These are phyloP conservation scores for Datnioides undecimradiatus DNA, from an alignment of 2,113 vertebrate genomes.

Conservation along the genomic window DNA sequence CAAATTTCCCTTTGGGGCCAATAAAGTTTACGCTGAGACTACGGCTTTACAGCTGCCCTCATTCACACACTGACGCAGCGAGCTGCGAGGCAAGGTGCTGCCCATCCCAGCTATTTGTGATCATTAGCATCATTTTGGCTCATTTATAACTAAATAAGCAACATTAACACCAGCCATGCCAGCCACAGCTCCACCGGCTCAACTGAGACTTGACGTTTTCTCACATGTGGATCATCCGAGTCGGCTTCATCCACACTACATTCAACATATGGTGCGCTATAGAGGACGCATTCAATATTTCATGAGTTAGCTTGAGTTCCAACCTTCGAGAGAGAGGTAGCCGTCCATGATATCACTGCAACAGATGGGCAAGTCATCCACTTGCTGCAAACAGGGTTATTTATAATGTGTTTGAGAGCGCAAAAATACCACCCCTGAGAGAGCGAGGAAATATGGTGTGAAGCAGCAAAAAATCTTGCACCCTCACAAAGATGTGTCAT, in stretches of 20 bases:
- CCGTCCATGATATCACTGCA: slow-evolving; percentile 67
- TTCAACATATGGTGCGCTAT: slow-evolving; percentile 39
- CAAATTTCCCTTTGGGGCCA: too few species aligned
- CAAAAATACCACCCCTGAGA: slow-evolving; percentile 67
- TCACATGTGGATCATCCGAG: background rate
- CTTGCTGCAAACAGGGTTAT: slow-evolving; percentile 75
- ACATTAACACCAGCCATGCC: background rate
- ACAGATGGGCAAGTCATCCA: slow-evolving; percentile 81
- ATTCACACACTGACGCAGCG: too few species aligned
- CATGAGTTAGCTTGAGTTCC: slow-evolving; percentile 40
- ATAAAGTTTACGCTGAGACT: too few species aligned
- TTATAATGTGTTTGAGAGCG: slow-evolving; percentile 78
- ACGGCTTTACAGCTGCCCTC: too few species aligned
- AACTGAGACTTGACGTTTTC: background rate
- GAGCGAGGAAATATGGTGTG: slow-evolving; percentile 68
- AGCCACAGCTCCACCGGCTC: background rate
- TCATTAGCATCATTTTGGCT: background rate
- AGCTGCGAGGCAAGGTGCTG: too few species aligned
- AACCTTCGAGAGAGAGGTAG: slow-evolving; percentile 30
- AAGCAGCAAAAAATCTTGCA: slow-evolving; percentile 63
- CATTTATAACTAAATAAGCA: background rate
- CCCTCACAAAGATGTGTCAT: slow-evolving; percentile 65
- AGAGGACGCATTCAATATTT: slow-evolving; percentile 38
- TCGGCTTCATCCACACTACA: slow-evolving; percentile 32
- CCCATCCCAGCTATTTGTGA: too few species aligned